Evolutionary conservation across 2,888 invertebrate genomes (phyloP).

Genomic region (Entomobrya proxima): DNA sequence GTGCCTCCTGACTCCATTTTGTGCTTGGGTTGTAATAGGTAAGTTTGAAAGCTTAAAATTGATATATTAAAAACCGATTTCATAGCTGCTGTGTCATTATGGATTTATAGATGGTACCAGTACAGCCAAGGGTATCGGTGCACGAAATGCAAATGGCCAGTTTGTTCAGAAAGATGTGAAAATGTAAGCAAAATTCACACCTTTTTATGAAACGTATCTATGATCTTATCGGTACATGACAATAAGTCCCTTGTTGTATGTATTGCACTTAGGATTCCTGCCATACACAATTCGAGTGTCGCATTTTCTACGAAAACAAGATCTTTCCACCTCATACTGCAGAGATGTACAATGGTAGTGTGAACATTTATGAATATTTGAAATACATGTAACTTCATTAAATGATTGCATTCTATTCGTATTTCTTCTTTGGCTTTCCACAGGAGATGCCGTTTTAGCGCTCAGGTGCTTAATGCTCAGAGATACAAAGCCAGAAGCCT

Average conservation of each 20-base stretch:
- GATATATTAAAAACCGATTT: neutral
- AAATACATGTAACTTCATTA: too few relatives aligned
- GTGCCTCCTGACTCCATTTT: constrained; percentile 63
- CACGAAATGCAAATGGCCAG: constrained; percentile 59
- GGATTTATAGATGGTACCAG: constrained; percentile 54
- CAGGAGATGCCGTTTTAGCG: constrained; percentile 44
- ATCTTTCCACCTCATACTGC: constrained; percentile 43
- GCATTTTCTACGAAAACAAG: constrained; percentile 33
- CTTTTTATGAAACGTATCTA: neutral
- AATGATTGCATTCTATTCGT: too few relatives aligned
- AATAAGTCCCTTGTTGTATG: neutral
- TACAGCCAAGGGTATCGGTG: constrained; percentile 58
- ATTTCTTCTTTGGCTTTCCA: too few relatives aligned
- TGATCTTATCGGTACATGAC: neutral
- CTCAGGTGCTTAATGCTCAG: constrained; percentile 54
- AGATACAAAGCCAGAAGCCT: constrained; percentile 24
- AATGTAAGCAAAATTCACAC: constrained; percentile 20
- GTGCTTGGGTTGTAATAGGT: constrained; percentile 58
- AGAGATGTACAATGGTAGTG: constrained; percentile 25
- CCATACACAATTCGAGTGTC: constrained; percentile 58
- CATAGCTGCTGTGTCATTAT: neutral
- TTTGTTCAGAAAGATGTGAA: constrained; percentile 59
- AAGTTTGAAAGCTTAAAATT: neutral
- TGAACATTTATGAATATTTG: too few relatives aligned
- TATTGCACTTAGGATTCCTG: constrained; percentile 46